A percentile compares a stretch with the other conserved stretches of the same genome.
Evolutionary conservation across 2,888 invertebrate genomes (phyloP).

Genomic region (Deroplatys truncata): DNA sequence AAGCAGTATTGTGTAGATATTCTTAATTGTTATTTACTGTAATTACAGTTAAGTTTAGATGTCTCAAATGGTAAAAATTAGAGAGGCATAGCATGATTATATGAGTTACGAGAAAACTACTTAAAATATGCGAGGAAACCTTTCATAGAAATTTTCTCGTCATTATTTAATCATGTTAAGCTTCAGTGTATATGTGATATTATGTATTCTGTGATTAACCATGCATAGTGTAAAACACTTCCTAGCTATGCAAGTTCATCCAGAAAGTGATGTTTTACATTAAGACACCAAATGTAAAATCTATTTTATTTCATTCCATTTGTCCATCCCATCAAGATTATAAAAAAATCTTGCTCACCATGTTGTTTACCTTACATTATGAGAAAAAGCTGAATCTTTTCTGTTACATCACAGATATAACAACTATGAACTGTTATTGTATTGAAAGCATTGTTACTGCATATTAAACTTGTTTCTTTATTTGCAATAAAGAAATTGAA

Average conservation of each 20-base stretch:
- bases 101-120: neutral
- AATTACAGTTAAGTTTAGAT: neutral
- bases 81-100: neutral
- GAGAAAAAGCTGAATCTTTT: neutral
- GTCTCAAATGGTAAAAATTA: neutral
- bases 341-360: neutral
- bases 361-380: neutral
- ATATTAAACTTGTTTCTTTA: neutral
- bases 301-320: neutral
- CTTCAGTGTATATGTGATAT: neutral
- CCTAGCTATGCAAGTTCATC: neutral
- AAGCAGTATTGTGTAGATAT: slow-evolving; percentile 16
- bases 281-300: neutral
- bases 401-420: neutral
- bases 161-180: neutral
- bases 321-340: neutral
- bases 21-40: slow-evolving; percentile 11
- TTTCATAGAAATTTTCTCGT: neutral
- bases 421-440: neutral
- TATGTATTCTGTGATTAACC: neutral
- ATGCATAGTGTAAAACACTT: neutral
- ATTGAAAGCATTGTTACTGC: neutral
- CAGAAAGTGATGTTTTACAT: neutral
- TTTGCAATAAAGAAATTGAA: neutral
- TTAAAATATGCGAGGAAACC: neutral